Conservation (phyloP, 2,113 vertebrate species). For the Elachura formosa region DNA sequence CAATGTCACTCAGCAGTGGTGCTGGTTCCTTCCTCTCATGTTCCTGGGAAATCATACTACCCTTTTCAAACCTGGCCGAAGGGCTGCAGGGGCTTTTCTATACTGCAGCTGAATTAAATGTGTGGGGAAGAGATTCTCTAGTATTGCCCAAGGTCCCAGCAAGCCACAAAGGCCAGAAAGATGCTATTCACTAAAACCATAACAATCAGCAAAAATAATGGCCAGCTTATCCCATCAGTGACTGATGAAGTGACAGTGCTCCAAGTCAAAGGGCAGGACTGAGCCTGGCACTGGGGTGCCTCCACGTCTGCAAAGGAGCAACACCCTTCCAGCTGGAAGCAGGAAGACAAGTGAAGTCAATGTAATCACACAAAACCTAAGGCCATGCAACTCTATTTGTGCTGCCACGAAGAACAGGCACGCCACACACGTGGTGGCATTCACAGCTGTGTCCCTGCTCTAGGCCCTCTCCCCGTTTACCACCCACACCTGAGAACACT, state of each 20-base stretch:
- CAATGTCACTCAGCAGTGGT: background rate
- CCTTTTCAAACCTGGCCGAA: background rate
- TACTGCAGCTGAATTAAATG: background rate
- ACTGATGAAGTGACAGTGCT: background rate
- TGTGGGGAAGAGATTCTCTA: background rate
- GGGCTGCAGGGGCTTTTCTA: background rate
- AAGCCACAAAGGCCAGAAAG: background rate
- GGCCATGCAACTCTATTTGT: background rate
- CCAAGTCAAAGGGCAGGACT: background rate
- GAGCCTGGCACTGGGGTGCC: background rate
- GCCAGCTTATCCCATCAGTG: background rate
- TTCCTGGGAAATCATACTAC: background rate
- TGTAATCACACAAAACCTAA: background rate
- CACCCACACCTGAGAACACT: background rate
- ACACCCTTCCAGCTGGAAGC: background rate
- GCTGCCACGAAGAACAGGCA: background rate
- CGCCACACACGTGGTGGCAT: accelerated
- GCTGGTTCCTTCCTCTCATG: background rate
- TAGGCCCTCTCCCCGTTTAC: background rate
- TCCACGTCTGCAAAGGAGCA: background rate
- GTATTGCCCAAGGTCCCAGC: background rate
- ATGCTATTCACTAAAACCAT: background rate
- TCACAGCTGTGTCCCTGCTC: background rate
- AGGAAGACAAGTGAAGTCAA: background rate
- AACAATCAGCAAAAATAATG: background rate